Evolutionary conservation across 2,888 invertebrate genomes (phyloP).

Genomic region (Leptinotarsa haldemani): DNA sequence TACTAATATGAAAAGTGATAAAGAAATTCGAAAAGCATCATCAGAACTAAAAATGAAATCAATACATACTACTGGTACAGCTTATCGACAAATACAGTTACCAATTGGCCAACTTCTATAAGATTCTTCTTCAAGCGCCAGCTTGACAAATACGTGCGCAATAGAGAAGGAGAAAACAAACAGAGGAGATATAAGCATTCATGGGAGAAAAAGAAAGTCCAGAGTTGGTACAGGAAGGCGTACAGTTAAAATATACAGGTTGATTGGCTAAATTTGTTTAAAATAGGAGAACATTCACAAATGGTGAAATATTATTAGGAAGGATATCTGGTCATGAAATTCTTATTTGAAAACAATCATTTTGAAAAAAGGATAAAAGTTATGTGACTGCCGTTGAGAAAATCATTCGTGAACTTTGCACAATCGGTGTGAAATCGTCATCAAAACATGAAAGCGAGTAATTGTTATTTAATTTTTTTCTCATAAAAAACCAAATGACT

Average conservation of each 20-base stretch:
- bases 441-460: too few relatives aligned
- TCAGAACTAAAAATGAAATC: conserved; percentile 70
- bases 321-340: background rate
- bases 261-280: background rate
- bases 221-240: background rate
- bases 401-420: too few relatives aligned
- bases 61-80: background rate
- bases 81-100: too few relatives aligned
- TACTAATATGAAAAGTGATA: background rate
- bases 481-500: too few relatives aligned
- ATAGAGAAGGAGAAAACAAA: background rate
- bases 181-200: background rate
- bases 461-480: too few relatives aligned
- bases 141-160: background rate
- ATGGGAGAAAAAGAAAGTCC: background rate
- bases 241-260: background rate
- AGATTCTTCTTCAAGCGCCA: conserved; percentile 8
- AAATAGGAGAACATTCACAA: background rate
- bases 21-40: conserved; percentile 53
- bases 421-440: too few relatives aligned
- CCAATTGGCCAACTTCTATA: background rate
- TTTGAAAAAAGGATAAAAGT: too few relatives aligned
- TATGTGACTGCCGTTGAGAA: too few relatives aligned
- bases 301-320: background rate
- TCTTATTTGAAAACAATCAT: too few relatives aligned